Conservation (phyloP, 2,888 invertebrate genomes). For the Julus scandinavius region DNA sequence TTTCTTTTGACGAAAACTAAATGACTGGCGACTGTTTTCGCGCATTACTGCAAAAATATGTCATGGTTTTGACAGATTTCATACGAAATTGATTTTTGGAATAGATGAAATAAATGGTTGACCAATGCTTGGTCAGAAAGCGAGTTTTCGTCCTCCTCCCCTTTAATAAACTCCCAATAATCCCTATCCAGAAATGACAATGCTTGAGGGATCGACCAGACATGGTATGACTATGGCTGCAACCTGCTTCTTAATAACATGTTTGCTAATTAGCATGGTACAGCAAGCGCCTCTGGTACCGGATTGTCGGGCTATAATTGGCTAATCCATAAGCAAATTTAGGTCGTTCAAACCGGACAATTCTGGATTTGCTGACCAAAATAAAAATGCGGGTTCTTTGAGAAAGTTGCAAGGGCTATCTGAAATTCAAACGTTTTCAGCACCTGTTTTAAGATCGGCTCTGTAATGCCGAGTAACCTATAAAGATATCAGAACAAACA, state of each 20-base stretch:
- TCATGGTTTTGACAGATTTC: background rate
- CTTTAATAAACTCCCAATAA: background rate
- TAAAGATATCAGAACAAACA: too few species aligned
- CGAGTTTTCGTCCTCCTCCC: background rate
- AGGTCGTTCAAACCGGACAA: too few species aligned
- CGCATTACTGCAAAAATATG: background rate
- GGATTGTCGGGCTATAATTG: too few species aligned
- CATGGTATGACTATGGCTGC: background rate
- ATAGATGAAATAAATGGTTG: background rate
- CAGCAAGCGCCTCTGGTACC: too few species aligned
- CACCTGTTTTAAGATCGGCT: too few species aligned
- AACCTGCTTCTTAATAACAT: background rate
- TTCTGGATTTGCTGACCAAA: too few species aligned
- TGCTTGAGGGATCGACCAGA: background rate
- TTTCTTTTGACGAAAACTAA: background rate
- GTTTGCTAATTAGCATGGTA: background rate
- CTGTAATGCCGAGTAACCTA: too few species aligned
- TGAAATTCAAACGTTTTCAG: too few species aligned
- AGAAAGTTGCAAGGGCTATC: too few species aligned
- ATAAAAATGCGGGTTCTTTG: too few species aligned
- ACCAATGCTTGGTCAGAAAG: background rate
- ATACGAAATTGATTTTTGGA: background rate
- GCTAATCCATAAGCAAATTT: too few species aligned
- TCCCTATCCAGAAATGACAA: background rate
- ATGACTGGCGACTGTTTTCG: constrained; percentile 3